Percentiles rank a stretch among this genome's conserved stretches.
These are phyloP conservation scores for Dendronephthya gigantea DNA, from an alignment of 64 coral and sea anemone genomes.

Conservation along the genomic window DNA sequence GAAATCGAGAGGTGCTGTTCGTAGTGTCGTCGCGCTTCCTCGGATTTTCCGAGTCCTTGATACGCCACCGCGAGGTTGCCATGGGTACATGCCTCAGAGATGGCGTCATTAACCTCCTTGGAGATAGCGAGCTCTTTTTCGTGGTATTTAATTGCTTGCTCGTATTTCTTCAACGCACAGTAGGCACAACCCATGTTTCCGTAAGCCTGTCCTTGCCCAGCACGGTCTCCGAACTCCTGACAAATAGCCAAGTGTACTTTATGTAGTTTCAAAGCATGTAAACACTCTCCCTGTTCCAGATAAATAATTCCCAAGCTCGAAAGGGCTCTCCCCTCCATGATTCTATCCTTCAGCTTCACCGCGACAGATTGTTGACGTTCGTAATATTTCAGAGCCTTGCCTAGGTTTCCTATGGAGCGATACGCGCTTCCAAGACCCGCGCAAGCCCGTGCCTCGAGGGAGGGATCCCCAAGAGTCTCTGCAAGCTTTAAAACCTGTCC, in stretches of 20 bases:
- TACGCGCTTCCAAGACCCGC: constrained; percentile 84
- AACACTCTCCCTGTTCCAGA: constrained; percentile 61
- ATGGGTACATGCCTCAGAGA: constrained; percentile 79
- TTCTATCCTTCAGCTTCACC: constrained; percentile 67
- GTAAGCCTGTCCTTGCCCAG: constrained; percentile 87
- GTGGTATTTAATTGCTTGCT: constrained; percentile 99
- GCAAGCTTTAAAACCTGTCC: constrained; percentile 57
- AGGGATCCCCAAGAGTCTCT: constrained; percentile 58
- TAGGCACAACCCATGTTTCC: constrained; percentile 99
- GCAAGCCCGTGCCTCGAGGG: constrained; percentile 67
- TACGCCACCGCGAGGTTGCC: constrained; percentile 95
- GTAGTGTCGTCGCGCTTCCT: constrained; percentile 87
- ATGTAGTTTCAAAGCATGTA: constrained; percentile 76
- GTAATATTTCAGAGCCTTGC: constrained; percentile 54
- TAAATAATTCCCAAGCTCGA: constrained; percentile 98
- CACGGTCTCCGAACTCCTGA: constrained; percentile 76
- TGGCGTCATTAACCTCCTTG: constrained; percentile 82
- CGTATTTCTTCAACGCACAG: constrained; percentile 66
- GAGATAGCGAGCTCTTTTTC: constrained; percentile 92
- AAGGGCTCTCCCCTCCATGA: constrained; percentile 72
- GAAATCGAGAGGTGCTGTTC: constrained; percentile 76
- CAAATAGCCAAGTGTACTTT: constrained; percentile 82
- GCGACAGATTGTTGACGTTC: constrained; percentile 66
- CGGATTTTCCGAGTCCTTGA: constrained; percentile 71
- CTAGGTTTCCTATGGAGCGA: constrained; percentile 65